phyloP scores from a whole-genome alignment of 2,113 vertebrate genomes.

The Tychaedon coryphoeus region DNA sequence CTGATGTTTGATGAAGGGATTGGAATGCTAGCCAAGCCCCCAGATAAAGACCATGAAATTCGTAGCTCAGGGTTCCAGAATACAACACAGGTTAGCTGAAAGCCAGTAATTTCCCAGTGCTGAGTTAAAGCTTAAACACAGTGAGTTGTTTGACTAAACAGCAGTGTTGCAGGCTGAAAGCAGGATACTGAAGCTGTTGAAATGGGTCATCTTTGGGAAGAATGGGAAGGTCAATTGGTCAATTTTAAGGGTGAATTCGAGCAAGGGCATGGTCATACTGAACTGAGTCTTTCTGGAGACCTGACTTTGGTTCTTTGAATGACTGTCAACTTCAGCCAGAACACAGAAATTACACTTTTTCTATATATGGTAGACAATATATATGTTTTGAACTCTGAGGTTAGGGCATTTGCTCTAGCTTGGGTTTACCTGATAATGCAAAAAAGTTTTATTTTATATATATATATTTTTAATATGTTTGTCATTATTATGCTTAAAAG shows the following conservation, averaged over 20 bases:
- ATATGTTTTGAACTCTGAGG: neutral
- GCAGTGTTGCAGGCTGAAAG: neutral
- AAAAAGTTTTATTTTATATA: neutral
- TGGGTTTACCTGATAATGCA: neutral
- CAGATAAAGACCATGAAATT: conserved; percentile 15
- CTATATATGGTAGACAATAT: neutral
- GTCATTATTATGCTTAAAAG: neutral
- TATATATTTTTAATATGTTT: neutral
- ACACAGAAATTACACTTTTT: neutral
- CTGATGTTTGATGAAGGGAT: neutral
- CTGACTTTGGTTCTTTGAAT: neutral
- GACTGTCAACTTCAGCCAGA: neutral
- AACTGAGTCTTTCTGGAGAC: neutral
- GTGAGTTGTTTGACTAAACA: neutral
- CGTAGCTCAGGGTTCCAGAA: neutral
- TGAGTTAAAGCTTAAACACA: neutral
- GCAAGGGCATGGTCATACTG: neutral
- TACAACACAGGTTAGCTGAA: neutral
- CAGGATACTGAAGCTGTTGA: neutral
- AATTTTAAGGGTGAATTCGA: neutral
- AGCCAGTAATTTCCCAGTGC: neutral
- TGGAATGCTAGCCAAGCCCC: neutral
- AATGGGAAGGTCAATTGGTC: neutral
- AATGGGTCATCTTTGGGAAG: neutral
- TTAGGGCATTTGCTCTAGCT: neutral